phyloP scores from a whole-genome alignment of 2,888 invertebrate species.

The Stegana nigrithorax region DNA sequence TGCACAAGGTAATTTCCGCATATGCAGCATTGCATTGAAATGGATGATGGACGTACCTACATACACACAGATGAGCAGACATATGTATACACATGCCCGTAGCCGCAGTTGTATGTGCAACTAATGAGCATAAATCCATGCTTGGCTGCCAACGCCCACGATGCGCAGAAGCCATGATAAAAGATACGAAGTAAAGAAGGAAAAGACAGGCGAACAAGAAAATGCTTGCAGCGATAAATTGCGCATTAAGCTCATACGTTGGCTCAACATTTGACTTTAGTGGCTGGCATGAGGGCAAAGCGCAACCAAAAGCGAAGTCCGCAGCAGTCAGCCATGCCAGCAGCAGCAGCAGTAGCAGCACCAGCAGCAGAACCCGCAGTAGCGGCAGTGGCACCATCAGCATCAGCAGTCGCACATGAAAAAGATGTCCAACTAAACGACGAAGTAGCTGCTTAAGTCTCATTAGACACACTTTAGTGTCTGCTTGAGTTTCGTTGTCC shows the following conservation, averaged over 20 bases:
- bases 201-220: neutral
- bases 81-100: neutral
- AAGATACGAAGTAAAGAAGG: neutral
- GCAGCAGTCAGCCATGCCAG: too few species aligned
- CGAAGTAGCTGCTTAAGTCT: constrained; percentile 56
- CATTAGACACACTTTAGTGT: constrained; percentile 58
- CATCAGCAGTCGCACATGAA: neutral
- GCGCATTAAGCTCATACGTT: constrained; percentile 20
- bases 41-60: neutral
- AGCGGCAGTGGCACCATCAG: neutral
- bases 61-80: neutral
- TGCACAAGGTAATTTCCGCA: constrained; percentile 1
- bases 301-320: too few species aligned
- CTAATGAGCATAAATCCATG: too few species aligned
- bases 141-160: neutral
- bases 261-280: constrained; percentile 14
- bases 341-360: neutral
- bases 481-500: constrained; percentile 5
- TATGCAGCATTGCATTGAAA: neutral
- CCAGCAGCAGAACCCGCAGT: neutral
- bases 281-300: too few species aligned
- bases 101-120: too few species aligned
- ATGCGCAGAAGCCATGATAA: neutral
- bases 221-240: constrained; percentile 15
- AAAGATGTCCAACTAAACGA: constrained; percentile 35